A percentile compares a stretch with the other conserved stretches of the same genome.
Evolutionary conservation across 2,113 vertebrate species (phyloP).

Genomic region (Apodemus speciosus): DNA sequence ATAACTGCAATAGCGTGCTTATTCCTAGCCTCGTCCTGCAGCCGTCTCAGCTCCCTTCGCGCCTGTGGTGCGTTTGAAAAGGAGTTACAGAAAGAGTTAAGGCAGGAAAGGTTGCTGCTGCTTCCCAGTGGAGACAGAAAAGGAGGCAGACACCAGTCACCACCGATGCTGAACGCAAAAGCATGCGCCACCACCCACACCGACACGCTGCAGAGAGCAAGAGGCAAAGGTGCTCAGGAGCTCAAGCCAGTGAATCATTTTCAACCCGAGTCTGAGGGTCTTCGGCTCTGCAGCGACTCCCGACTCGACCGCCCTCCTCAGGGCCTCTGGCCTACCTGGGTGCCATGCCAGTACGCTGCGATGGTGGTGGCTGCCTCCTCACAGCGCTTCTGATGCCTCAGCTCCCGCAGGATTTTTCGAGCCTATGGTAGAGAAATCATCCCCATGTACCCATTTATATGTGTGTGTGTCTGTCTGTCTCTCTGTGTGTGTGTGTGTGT

Average conservation of each 20-base stretch:
- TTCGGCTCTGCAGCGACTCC: not conserved
- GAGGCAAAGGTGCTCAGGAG: conserved; percentile 69
- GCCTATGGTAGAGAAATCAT: conserved; percentile 84
- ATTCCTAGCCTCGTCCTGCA: conserved; percentile 97
- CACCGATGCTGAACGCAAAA: conserved; percentile 67
- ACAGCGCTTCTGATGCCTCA: conserved; percentile 96
- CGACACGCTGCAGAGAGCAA: conserved; percentile 62
- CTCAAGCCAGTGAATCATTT: conserved; percentile 68
- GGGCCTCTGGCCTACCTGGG: conserved; percentile 89
- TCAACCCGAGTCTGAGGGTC: not conserved
- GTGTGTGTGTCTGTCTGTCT: not conserved
- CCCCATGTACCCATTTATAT: not conserved
- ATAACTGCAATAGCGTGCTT: conserved; percentile 98
- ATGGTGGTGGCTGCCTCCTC: conserved; percentile 94
- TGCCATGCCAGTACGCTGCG: conserved; percentile 95
- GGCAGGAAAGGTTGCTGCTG: conserved; percentile 82
- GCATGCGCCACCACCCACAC: conserved; percentile 77
- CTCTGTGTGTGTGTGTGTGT: not conserved
- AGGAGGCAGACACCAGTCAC: conserved; percentile 76
- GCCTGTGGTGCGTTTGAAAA: conserved; percentile 93
- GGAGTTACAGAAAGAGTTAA: conserved; percentile 86
- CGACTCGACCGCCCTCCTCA: not conserved
- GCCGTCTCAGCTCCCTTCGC: conserved; percentile 95
- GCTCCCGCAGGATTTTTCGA: conserved; percentile 92
- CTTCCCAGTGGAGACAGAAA: conserved; percentile 73